A percentile compares a stretch with the other conserved stretches of the same genome.
Evolutionary conservation across 1,140 invertebrate species (phyloP).

Genomic region (Heliconius himera): DNA sequence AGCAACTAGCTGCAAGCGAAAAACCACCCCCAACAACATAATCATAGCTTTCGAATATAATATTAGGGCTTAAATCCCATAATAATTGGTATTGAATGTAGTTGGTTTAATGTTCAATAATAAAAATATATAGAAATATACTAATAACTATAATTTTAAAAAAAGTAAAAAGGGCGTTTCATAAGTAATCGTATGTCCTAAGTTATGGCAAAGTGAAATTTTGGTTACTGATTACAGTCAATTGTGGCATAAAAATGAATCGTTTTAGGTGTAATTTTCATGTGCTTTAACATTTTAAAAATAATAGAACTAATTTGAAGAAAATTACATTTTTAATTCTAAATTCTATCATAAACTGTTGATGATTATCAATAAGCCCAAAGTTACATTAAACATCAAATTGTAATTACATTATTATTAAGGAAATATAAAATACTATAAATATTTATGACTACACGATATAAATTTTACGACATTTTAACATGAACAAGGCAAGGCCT

Average conservation of each 20-base stretch:
- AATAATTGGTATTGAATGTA: slow-evolving; percentile 50
- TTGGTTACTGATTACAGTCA: too few species aligned
- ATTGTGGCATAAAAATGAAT: too few species aligned
- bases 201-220: too few species aligned
- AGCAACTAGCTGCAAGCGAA: slow-evolving; percentile 39
- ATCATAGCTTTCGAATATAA: slow-evolving; percentile 51
- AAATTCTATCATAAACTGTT: neutral
- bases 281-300: too few species aligned
- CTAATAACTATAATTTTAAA: neutral
- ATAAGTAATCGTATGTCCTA: neutral
- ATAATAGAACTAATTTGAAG: too few species aligned
- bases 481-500: neutral
- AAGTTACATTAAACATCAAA: neutral
- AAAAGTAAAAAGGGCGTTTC: neutral
- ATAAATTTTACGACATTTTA: neutral
- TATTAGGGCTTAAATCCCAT: slow-evolving; percentile 45
- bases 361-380: neutral
- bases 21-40: slow-evolving; percentile 47
- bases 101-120: slow-evolving; percentile 13
- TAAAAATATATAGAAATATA: neutral
- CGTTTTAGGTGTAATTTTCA: too few species aligned
- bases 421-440: neutral
- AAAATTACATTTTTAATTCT: too few species aligned
- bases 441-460: neutral
- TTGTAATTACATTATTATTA: neutral